Percentiles rank a stretch among this genome's conserved stretches.
Conservation (phyloP, 2,797 vertebrate species). For the Pempheris klunzingeri region DNA sequence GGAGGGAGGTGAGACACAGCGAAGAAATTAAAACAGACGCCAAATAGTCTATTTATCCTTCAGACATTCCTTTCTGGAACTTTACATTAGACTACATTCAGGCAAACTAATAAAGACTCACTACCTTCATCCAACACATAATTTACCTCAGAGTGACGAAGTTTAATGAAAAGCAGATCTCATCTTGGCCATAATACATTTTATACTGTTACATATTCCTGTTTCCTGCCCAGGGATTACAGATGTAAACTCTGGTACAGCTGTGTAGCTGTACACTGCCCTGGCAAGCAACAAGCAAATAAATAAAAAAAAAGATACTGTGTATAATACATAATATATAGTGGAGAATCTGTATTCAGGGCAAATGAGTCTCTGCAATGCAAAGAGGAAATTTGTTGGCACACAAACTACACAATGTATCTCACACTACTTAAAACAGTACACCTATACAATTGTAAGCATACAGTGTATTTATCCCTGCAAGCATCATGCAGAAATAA, state of each 20-base stretch:
- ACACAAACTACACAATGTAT: background rate
- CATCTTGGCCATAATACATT: background rate
- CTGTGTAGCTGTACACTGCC: too few species aligned
- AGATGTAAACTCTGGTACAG: too few species aligned
- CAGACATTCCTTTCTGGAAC: background rate
- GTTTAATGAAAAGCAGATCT: background rate
- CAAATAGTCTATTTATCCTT: background rate
- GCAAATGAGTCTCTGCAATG: background rate
- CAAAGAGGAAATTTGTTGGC: background rate
- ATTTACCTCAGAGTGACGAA: background rate
- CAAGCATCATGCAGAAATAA: background rate
- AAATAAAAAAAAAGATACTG: too few species aligned
- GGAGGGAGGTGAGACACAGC: background rate
- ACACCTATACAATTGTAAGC: background rate
- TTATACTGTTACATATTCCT: too few species aligned
- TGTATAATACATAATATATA: background rate
- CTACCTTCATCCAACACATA: background rate
- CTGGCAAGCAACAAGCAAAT: too few species aligned
- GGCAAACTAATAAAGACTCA: background rate
- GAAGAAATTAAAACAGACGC: conserved; percentile 4
- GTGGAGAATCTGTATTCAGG: background rate
- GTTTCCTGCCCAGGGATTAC: too few species aligned
- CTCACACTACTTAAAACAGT: background rate
- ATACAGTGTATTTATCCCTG: background rate
- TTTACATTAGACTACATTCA: background rate